Evolutionary conservation across 2,113 vertebrate genomes (phyloP).

Genomic region (Daubentonia madagascariensis): DNA sequence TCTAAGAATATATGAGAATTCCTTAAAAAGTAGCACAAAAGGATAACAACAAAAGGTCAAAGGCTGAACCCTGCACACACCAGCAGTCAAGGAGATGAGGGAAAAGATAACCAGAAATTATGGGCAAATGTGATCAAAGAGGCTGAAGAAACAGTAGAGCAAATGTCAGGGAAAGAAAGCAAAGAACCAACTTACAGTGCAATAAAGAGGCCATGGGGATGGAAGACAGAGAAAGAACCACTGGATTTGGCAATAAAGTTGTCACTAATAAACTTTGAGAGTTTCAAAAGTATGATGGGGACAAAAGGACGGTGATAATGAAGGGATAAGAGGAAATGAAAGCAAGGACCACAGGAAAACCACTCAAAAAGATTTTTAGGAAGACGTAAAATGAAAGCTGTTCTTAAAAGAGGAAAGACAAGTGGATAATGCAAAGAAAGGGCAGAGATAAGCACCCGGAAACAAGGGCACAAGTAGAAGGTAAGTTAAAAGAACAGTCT

Average conservation of each 20-base stretch:
- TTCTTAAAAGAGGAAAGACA: neutral
- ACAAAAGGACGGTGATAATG: neutral
- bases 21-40: neutral
- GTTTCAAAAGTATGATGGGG: neutral
- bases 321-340: neutral
- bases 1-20: neutral
- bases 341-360: neutral
- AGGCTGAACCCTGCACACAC: neutral
- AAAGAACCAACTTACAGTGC: neutral
- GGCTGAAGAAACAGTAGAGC: neutral
- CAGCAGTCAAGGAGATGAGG: neutral
- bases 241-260: neutral
- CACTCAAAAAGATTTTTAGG: neutral
- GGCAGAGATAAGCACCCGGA: neutral
- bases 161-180: neutral
- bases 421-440: neutral
- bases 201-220: neutral
- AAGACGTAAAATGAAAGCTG: neutral
- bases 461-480: neutral
- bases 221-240: neutral
- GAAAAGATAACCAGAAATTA: neutral
- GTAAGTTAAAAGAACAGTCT: neutral
- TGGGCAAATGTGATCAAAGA: neutral
- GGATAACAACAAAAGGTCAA: neutral
- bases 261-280: neutral